Conservation (phyloP, 2,797 vertebrate genomes). For the Aulostomus chinensis region DNA sequence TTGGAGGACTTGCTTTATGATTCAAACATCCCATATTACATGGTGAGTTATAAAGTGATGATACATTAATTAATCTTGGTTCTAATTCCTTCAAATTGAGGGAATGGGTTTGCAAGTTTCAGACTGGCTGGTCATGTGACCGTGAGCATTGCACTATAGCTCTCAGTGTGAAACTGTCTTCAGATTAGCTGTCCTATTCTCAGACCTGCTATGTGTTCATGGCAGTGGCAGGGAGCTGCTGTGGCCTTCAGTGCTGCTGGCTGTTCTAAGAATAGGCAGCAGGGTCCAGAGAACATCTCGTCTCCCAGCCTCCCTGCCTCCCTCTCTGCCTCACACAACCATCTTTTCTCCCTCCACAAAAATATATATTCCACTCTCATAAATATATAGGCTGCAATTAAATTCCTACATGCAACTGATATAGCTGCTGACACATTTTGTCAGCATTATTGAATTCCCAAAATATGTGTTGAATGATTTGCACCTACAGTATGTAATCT, state of each 20-base stretch:
- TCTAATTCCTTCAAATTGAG: too few relatives aligned
- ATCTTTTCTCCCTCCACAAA: slow-evolving; percentile 9
- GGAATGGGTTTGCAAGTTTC: slow-evolving; percentile 19
- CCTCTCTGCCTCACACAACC: slow-evolving; percentile 13
- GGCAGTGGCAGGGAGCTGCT: slow-evolving; percentile 58
- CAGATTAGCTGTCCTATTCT: slow-evolving; percentile 64
- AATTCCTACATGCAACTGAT: neutral
- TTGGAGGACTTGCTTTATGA: too few relatives aligned
- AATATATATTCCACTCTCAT: slow-evolving; percentile 13
- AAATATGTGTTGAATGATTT: slow-evolving; percentile 21
- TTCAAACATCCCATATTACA: too few relatives aligned
- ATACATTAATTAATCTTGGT: too few relatives aligned
- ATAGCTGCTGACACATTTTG: slow-evolving; percentile 13
- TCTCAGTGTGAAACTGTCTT: slow-evolving; percentile 45
- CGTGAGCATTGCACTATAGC: slow-evolving; percentile 10
- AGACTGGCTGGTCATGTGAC: slow-evolving; percentile 5
- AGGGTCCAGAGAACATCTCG: slow-evolving; percentile 58
- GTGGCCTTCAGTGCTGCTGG: slow-evolving; percentile 64
- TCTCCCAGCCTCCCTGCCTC: slow-evolving; percentile 36
- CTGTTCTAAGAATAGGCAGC: slow-evolving; percentile 73
- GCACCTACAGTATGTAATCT: too few relatives aligned
- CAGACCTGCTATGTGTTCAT: slow-evolving; percentile 48
- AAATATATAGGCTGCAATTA: too few relatives aligned
- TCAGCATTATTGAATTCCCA: slow-evolving; percentile 1
- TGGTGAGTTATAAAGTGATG: too few relatives aligned